Evolutionary conservation across 2,113 vertebrate species (phyloP).

Genomic region (Pimephales promelas): DNA sequence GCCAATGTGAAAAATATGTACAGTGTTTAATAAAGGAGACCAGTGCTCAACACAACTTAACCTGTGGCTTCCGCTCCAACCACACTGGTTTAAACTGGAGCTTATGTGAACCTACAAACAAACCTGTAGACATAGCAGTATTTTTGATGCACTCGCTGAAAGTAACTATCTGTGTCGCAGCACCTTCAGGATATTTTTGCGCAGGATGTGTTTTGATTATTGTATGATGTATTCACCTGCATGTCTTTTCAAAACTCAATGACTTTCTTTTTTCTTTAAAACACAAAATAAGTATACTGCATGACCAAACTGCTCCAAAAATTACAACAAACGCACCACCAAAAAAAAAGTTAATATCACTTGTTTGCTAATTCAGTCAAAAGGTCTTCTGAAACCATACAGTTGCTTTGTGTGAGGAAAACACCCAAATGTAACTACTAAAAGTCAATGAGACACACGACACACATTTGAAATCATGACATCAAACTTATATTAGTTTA

Average conservation of each 20-base stretch:
- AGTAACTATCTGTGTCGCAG: background rate
- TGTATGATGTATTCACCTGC: background rate
- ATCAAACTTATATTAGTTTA: background rate
- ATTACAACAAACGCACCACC: background rate
- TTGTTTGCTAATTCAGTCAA: background rate
- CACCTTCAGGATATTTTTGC: background rate
- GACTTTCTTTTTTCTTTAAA: background rate
- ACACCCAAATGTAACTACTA: background rate
- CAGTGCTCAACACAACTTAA: background rate
- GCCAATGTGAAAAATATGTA: constrained; percentile 12
- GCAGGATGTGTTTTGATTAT: background rate
- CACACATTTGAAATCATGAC: background rate
- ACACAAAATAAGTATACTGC: background rate
- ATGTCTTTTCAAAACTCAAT: background rate
- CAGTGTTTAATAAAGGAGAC: background rate
- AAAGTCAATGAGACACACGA: background rate
- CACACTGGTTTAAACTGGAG: background rate
- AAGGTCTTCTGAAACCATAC: background rate
- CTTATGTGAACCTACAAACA: background rate
- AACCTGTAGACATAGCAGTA: background rate
- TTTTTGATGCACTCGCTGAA: background rate
- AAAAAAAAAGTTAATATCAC: background rate
- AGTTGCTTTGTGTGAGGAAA: background rate
- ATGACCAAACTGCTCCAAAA: background rate
- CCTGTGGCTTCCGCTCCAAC: background rate